Evolutionary conservation across 2,888 invertebrate species (phyloP), one percentile per base, ranked within the genome.

Genomic region (Copidosoma aretas): DNA sequence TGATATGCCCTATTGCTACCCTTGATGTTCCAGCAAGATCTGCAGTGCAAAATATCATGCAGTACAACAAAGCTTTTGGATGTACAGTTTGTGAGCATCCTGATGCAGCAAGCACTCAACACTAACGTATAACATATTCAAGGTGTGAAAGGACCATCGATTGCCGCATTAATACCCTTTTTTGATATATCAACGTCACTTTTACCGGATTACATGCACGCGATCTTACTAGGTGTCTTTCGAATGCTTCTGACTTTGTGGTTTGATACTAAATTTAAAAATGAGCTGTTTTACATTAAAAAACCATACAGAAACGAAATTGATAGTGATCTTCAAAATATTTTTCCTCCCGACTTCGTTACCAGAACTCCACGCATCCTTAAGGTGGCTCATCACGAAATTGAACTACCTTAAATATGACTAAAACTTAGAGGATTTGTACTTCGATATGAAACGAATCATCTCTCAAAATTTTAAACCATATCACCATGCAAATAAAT

Each of bases 21-120:
- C 52, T 66, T 39, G 56, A 70, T 46, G 43, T 39, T 17, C 67
- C 60, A 22, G 67, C 60, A 21, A 66, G 66, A 63, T 62, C 58
- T 14, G 14, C 43, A 14, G 54, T 25, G 12, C 60, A 59, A 56
- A 64, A 69, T 58, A 32, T 64, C 12, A 69, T 64, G 54, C 46
- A 39, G 17, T 56, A 68, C 19, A 63, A 59, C 25, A 54, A 64
- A 4, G 53, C 25, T 21, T 68, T 1, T 39, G 54, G 64, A 1
- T 70, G 65, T 58, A 19, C 61, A n/a, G 52, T 19, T 14, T 63
- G 68, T 53, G 63, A 63, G n/a, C 63, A 62, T 24, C 17, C 58
- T 39, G 3, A 60, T 39, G 52, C 58, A 32, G 32, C 1, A 60
- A 52, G 58, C 60, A 22, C n/a, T 53, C 19, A n/a, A 21, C 19